Percentiles rank a stretch among this genome's conserved stretches.
phyloP scores from a whole-genome alignment of 2,113 vertebrate species.

The Grammomys dolichurus region DNA sequence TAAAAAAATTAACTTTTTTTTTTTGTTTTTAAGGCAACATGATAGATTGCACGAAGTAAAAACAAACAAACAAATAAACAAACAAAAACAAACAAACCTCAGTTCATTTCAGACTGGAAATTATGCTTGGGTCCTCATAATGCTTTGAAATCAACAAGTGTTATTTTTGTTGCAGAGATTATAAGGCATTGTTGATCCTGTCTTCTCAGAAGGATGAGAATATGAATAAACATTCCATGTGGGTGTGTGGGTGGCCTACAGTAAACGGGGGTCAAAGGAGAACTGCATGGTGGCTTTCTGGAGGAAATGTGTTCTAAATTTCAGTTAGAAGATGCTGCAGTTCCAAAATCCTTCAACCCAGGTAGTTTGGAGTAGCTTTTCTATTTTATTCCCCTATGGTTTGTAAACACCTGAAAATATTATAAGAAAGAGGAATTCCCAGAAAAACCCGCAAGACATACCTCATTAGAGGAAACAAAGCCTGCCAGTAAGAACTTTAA shows the following conservation, averaged over 20 bases:
- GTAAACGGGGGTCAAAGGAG: neutral
- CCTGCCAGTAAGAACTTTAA: constrained; percentile 39
- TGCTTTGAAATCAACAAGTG: constrained; percentile 1
- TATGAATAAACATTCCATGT: neutral
- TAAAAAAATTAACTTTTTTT: constrained; percentile 49
- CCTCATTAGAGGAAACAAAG: constrained; percentile 49
- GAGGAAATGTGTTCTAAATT: constrained; percentile 62
- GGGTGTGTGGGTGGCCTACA: neutral
- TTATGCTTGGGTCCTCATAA: constrained; percentile 19
- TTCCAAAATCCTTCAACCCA: constrained; percentile 10
- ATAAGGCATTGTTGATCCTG: neutral
- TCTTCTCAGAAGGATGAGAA: constrained; percentile 24
- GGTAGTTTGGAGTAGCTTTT: constrained; percentile 35
- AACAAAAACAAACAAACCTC: neutral
- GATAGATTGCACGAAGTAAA: neutral
- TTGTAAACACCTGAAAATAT: constrained; percentile 35
- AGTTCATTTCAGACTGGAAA: constrained; percentile 8
- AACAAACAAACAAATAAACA: neutral
- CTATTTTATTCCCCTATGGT: neutral
- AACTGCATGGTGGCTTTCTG: constrained; percentile 15
- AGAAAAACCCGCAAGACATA: neutral
- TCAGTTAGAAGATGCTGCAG: neutral
- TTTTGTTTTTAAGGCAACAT: constrained; percentile 66
- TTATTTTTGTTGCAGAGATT: neutral
- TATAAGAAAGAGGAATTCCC: neutral